Base-by-base conservation (phyloP, 2,888 invertebrate species). In the Hoplodrina ambigua region DNA sequence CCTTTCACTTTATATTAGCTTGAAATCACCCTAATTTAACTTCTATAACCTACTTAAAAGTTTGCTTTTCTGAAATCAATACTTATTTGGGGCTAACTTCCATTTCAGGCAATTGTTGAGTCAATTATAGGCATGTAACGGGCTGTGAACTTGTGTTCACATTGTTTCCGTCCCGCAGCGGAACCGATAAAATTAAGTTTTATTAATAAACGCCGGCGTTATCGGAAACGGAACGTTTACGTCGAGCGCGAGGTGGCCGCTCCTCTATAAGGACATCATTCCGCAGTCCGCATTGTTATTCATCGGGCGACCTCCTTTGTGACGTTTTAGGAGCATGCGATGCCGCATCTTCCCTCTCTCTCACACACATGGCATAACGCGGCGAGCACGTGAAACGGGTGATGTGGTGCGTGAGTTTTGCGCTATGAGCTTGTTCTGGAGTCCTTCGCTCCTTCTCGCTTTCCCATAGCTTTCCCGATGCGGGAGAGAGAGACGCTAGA, bases 271-370 rank as follows among this genome's bases (percentile, higher is more conserved):
- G 94, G 94, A 94, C 94, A 93, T 92, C 91, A 92, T 92, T 94
- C 94, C 95, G 95, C 94, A 95, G 93, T 94, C 94, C 94, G 95
- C 95, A 95, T 95, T 94, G 94, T 94, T 94, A 94, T 94, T 95
- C 94, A 94, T 94, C 92, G 88, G 87, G 88, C 94, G 94, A 94
- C 94, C 94, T 94, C 94, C 91, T 94, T 94, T 91, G 91, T 93
- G 93, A 93, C 94, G 94, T 92, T 92, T 92, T 90, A 91, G 91
- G 92, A 91, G 89, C 92, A 91, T 91, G 91, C 91, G 90, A 90
- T 94, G 93, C 94, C 94, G 95, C 95, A 95, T 95, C 94, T 88
- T 74, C 85, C 84, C 63, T 92, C 92, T 82, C 86, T 41, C 63
- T 92, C 86, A 8, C 64, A 76, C 90, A n/a, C 66, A 50, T 54